phyloP scores from a whole-genome alignment of 2,888 invertebrate species.

The Hirtodrosophila cameraria region DNA sequence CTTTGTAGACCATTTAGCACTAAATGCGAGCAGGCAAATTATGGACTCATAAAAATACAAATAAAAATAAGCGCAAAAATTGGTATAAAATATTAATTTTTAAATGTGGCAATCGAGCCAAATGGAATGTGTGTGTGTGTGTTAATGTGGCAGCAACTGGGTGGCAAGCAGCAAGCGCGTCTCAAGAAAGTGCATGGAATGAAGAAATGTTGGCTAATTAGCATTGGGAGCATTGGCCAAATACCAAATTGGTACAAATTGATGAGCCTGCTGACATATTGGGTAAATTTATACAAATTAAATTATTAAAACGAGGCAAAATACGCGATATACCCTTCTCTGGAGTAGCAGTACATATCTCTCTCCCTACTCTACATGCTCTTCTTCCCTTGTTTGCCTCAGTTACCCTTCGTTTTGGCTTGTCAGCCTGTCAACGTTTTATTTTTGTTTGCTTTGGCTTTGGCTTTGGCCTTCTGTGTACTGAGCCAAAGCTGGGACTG shows the following conservation, averaged over 20 bases:
- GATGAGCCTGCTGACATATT: slow-evolving; percentile 67
- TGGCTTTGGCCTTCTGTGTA: slow-evolving; percentile 26
- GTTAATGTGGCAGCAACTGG: slow-evolving; percentile 28
- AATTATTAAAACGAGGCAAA: slow-evolving; percentile 62
- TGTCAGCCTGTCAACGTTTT: slow-evolving; percentile 51
- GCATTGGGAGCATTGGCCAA: slow-evolving; percentile 8
- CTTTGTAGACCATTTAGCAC: slow-evolving; percentile 69
- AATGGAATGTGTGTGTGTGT: slow-evolving; percentile 6
- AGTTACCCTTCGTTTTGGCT: background rate
- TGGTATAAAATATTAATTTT: slow-evolving; percentile 61
- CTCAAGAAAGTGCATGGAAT: slow-evolving; percentile 30
- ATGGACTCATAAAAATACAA: slow-evolving; percentile 56
- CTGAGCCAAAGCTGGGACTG: slow-evolving; percentile 40
- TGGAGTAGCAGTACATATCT: too few relatives aligned
- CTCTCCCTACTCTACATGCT: background rate
- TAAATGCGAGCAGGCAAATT: slow-evolving; percentile 74
- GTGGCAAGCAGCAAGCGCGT: slow-evolving; percentile 11
- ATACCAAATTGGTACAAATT: slow-evolving; percentile 42
- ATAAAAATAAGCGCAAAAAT: slow-evolving; percentile 55
- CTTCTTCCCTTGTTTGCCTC: background rate
- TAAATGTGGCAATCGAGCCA: slow-evolving; percentile 18
- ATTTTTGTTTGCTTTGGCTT: slow-evolving; percentile 39
- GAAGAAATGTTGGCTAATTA: slow-evolving; percentile 47
- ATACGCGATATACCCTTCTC: background rate
- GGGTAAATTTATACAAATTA: slow-evolving; percentile 77